phyloP scores from a whole-genome alignment of 2,797 vertebrate genomes.

The Microctenopoma stevenorrisi region DNA sequence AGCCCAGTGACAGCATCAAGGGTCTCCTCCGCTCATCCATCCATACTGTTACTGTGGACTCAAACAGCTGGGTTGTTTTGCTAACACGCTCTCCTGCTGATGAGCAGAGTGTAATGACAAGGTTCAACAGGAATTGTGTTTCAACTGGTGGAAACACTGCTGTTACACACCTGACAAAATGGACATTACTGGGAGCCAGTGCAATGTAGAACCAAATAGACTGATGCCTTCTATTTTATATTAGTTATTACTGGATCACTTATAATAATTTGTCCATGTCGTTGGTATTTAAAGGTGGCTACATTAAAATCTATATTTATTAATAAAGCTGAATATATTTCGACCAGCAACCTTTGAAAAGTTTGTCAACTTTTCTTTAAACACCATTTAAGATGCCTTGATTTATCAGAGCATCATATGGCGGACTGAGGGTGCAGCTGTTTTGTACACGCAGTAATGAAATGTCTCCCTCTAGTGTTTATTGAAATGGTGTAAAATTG shows the following conservation, averaged over 20 bases:
- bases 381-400: constrained; percentile 33
- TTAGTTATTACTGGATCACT: constrained; percentile 66
- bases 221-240: constrained; percentile 65
- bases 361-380: constrained; percentile 45
- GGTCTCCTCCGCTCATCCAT: constrained; percentile 69
- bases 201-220: constrained; percentile 81
- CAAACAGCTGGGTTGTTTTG: constrained; percentile 69
- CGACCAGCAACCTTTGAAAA: constrained; percentile 54
- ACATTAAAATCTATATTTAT: constrained; percentile 80
- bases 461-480: constrained; percentile 78
- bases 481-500: constrained; percentile 25
- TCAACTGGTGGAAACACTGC: constrained; percentile 69
- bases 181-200: constrained; percentile 78
- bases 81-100: constrained; percentile 60
- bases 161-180: constrained; percentile 66
- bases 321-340: constrained; percentile 68
- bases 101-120: constrained; percentile 58
- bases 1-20: constrained; percentile 69
- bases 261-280: constrained; percentile 68
- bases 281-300: constrained; percentile 75
- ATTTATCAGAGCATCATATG: constrained; percentile 20
- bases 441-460: constrained; percentile 49
- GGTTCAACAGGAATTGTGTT: constrained; percentile 68
- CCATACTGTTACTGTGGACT: constrained; percentile 69
- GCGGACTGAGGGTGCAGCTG: constrained; percentile 42